Evolutionary conservation across 2,888 invertebrate species (phyloP), one percentile per base, ranked within the genome.

Genomic region (Margaritifera margaritifera): DNA sequence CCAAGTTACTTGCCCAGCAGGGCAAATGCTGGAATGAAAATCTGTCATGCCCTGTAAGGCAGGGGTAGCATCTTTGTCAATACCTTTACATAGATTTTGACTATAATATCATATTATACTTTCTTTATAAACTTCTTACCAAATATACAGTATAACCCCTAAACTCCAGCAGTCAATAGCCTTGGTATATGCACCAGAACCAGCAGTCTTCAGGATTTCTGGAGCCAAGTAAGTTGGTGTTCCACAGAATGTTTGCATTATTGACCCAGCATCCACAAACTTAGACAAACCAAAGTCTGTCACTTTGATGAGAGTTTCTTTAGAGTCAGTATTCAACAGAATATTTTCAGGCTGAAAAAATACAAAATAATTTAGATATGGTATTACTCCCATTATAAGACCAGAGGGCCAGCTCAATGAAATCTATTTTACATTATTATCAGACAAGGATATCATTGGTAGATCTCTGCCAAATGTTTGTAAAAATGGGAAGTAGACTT

Each of bases 231-330:
- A 98, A 66, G 93, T 92, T 0, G 95, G 95, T 0, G 98, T 98
- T 0, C 98, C 98, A 88, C 97, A 97, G 88, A 95, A 93, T 0
- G 97, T 97, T 84, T 93, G 93, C 94, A 97, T 94, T 84, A 94
- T 92, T 1, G 93, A 94, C 79, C 94, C 86, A 63, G 94, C 93
- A 54, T 95, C 93, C 79, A 95, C 93, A 77, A 90, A 88, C 90
- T 97, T 97, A 75, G 97, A 96, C 73, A 98, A 90, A 11, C 98
- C 97, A 91, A 98, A 97, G 91, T 98, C 96, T 24, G 95, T 93
- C 62, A 96, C 92, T 91, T 96, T 96, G 0, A 95, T 92, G 51
- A 94, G 82, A 0, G 94, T 93, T 68, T 93, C 92, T 15, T 92
- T 92, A 2, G 92, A 92, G 3, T 92, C 92, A 22, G 91, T 90